Evolutionary conservation across 2,113 vertebrate genomes (phyloP), one percentile per base, ranked within the genome.

Genomic region (Daphoenositta chrysoptera): DNA sequence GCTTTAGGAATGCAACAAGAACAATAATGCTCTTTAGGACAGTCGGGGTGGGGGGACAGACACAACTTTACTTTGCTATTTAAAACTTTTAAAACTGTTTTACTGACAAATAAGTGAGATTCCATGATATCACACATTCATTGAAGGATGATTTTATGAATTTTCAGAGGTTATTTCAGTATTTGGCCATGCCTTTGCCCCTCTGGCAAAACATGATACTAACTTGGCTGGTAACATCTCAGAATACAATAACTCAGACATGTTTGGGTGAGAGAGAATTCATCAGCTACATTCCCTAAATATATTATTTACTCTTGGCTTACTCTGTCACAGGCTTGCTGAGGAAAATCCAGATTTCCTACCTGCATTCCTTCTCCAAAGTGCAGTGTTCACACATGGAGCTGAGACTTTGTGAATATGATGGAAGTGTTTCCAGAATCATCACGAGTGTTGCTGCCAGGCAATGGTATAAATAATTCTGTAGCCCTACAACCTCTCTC

Each of bases 1-100:
- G 42, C 17, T 76, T 86, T 90, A 68, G 35, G 40, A 72, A 56
- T 15, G 45, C 0, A 0, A 40, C 31, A 83, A 48, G 33, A 75
- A 48, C 83, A 47, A 75, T 7, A 4, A 73, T 19, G 7, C 6
- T 40, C 50, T 80, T 76, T 14, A 85, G 30, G 21, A 16, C 9
- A 44, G 30, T 9, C 1, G 1, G 5, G 12, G 3, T 2, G 2
- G 7, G 6, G 15, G 1, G 3, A 45, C 17, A 12, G 21, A 40
- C 27, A 56, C 0, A 1, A 42, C 6, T 22, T 4, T 39, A 4
- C 13, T 90, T 84, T 51, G 28, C 7, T 9, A 20, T 51, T 85
- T 60, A 45, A 60, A 69, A 39, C 22, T 50, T 30, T 14, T 6
- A 7, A 47, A 92, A 21, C 13, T 14, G 8, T 42, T 30, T 56